A percentile compares a stretch with the other conserved stretches of the same genome.
phyloP scores from a whole-genome alignment of 2,797 vertebrate genomes.

The Strix occidentalis region DNA sequence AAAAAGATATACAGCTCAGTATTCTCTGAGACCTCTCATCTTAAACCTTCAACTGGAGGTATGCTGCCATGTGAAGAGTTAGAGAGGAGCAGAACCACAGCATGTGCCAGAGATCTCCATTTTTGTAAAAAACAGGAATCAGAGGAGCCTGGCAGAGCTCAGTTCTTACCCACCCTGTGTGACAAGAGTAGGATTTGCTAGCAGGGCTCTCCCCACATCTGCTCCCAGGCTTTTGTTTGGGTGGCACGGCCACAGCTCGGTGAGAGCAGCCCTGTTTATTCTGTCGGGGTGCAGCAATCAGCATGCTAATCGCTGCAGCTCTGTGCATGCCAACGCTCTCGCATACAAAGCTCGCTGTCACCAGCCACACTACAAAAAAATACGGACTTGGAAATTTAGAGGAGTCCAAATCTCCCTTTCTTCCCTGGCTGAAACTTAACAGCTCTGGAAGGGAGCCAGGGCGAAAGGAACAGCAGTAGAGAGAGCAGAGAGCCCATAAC shows the following conservation, averaged over 20 bases:
- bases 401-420: conserved; percentile 47
- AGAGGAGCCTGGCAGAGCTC: neutral
- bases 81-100: neutral
- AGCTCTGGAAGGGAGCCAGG: conserved; percentile 55
- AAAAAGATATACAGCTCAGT: neutral
- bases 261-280: neutral
- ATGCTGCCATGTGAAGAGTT: neutral
- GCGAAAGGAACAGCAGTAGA: conserved; percentile 39
- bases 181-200: neutral
- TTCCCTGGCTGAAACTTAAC: conserved; percentile 52
- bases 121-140: neutral
- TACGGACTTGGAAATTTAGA: conserved; percentile 46
- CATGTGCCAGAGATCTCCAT: rapidly evolving
- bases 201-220: neutral
- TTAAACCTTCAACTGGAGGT: neutral
- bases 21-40: neutral
- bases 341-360: conserved; percentile 13
- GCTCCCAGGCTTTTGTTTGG: neutral
- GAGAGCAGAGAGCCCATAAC: conserved; percentile 3
- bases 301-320: conserved; percentile 20
- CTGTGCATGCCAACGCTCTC: conserved; percentile 23
- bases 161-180: neutral
- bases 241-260: neutral
- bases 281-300: neutral
- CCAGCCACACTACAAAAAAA: conserved; percentile 36